Base-by-base conservation (phyloP, 92 coral and sea anemone species). In the Palythoa grandiflora region DNA sequence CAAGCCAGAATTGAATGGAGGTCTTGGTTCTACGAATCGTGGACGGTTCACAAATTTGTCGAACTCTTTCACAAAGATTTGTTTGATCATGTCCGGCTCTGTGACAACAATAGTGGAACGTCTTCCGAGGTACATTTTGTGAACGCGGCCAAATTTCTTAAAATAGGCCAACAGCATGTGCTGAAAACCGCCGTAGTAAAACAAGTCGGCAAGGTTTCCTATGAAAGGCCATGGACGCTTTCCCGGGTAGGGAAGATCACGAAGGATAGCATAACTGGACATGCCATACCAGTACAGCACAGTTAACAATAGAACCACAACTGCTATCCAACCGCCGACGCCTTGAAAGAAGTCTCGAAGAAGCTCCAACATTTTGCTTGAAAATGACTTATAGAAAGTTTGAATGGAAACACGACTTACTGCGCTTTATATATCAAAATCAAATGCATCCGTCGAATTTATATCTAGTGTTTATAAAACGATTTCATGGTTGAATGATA, bases 141-240 rank as follows among this genome's bases (percentile, higher is more conserved):
- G 91, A 1, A 91, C 95, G 7, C 94, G 94, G 71, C 98, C 98
- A 37, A 86, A 94, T 48, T 87, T 85, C 71, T 78, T 88, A 90
- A 93, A 94, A 90, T 90, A 94, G 53, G 72, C 88, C 84, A 92
- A 6, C 3, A 92, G 66, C 93, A 91, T 88, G 52, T 90, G 93
- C 16, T 94, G 98, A 73, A 92, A 35, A 21, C 98, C 98, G 78
- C 94, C 98, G 71, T 92, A 86, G 78, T 84, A 87, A 38, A 80
- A 70, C 5, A 94, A 79, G 44, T 94, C 95, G n/a, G 66, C 88
- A n/a, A 94, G 79, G 80, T 90, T 94, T 3, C 97, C 97, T 7
- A 94, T 35, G 90, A 89, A 94, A 8, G 97, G 97, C 95, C 92
- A 92, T 0, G 95, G 93, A 77, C 84, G 90, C 2, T 95, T 92